Evolutionary conservation across 2,113 vertebrate species (phyloP).

Genomic region (Seriola rivoliana): DNA sequence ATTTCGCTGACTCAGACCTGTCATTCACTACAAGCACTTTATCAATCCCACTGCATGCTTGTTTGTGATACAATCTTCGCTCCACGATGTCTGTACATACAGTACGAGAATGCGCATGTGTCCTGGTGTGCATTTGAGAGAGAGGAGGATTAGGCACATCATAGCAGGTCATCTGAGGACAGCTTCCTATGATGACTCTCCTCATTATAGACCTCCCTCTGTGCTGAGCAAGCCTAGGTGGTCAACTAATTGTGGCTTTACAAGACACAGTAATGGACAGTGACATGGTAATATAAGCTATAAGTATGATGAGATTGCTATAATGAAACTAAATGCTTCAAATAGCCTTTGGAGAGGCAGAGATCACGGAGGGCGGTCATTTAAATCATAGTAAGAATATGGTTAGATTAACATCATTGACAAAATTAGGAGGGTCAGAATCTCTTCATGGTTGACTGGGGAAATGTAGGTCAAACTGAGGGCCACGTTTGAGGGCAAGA

Average conservation of each 20-base stretch:
- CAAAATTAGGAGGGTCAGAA: slow-evolving; percentile 1
- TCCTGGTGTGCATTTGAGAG: not conserved
- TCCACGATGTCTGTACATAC: not conserved
- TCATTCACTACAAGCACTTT: not conserved
- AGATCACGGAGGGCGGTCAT: slow-evolving; percentile 12
- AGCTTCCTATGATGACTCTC: slow-evolving; percentile 46
- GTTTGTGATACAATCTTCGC: not conserved
- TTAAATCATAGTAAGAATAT: slow-evolving; percentile 18
- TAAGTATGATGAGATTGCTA: slow-evolving; percentile 56
- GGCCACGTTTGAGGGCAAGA: not conserved
- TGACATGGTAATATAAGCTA: slow-evolving; percentile 43
- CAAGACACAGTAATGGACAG: slow-evolving; percentile 43
- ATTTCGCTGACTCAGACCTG: slow-evolving; percentile 22
- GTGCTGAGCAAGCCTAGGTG: slow-evolving; percentile 40
- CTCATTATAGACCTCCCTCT: slow-evolving; percentile 57
- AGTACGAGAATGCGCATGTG: not conserved
- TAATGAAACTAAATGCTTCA: slow-evolving; percentile 51
- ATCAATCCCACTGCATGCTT: not conserved
- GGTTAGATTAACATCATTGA: slow-evolving; percentile 29
- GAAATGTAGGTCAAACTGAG: not conserved
- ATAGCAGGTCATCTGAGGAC: slow-evolving; percentile 53
- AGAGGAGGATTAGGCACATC: slow-evolving; percentile 15
- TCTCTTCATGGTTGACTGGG: not conserved
- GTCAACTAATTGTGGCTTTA: slow-evolving; percentile 51
- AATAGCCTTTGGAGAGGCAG: slow-evolving; percentile 25